Evolutionary conservation across 1,140 invertebrate genomes (phyloP), one percentile per base, ranked within the genome.

Genomic region (Cydia splendana): DNA sequence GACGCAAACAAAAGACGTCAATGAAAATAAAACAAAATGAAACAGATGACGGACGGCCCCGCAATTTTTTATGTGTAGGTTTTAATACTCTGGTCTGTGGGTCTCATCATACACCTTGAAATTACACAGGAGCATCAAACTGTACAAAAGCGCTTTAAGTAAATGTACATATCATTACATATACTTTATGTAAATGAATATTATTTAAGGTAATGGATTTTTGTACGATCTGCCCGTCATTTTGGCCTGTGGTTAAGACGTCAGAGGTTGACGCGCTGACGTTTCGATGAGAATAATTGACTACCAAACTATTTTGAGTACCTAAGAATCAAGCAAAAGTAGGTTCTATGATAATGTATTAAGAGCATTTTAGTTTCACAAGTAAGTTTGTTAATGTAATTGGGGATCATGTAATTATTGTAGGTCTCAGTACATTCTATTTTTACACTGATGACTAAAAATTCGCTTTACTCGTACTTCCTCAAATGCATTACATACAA

Each of bases 151-250:
- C 15, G 45, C 34, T 71, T 71, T 71, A 71, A 71, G 34, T 71
- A 71, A 71, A 71, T 45, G 67, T 38, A 71, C n/a, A 38, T 18
- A 18, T n/a, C 9, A 62, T 62, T 62, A 62, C 57, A 62, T 62
- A 62, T 62, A 62, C 67, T 71, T 71, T 71, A 71, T 18, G 13
- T 71, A 71, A 71, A 71, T 71, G 67, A n/a, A 45, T 71, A 18
- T 38, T 62, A 38, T 71, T 38, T 38, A 71, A 18, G 15, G 67
- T 20, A 71, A 71, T 71, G 45, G 67, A 71, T 42, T 71, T 20
- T 18, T 12, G 30, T 42, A 13, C 30, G 34, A 34, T 38, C 30
- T 9, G 67, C 18, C n/a, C 38, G 34, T 71, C 67, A 20, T 38
- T 71, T 71, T 45, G 30, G 34, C 18, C 67, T 71, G 67, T 71